Evolutionary conservation across 2,888 invertebrate species (phyloP).

Genomic region (Vesta saturnalis): DNA sequence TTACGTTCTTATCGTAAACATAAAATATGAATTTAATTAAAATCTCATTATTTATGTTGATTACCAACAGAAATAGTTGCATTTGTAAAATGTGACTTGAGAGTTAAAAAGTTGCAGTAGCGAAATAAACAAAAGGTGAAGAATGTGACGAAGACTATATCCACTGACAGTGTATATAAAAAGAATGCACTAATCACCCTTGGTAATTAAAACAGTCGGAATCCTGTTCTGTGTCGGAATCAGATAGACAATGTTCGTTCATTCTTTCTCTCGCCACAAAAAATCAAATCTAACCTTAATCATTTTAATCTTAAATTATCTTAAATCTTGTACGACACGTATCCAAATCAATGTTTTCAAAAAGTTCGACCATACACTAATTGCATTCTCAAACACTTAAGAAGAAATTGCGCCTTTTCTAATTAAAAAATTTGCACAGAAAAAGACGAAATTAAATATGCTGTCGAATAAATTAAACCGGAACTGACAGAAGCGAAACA

Average conservation of each 20-base stretch:
- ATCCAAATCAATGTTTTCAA: conserved; percentile 4
- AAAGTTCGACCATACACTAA: conserved; percentile 9
- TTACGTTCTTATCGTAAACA: conserved; percentile 5
- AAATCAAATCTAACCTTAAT: neutral
- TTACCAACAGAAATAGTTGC: conserved; percentile 46
- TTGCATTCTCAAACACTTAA: neutral
- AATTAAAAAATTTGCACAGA: conserved; percentile 21
- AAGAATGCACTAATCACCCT: conserved; percentile 43
- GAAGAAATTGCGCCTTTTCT: neutral
- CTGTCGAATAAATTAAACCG: conserved; percentile 44
- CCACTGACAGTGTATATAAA: conserved; percentile 35
- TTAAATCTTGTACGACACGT: conserved; percentile 43
- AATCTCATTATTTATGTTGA: conserved; percentile 56
- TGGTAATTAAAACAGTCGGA: conserved; percentile 54
- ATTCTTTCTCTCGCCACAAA: neutral
- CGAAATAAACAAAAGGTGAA: conserved; percentile 32
- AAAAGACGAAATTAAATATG: conserved; percentile 30
- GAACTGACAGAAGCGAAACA: conserved; percentile 43
- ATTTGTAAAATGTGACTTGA: conserved; percentile 44
- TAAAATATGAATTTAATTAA: conserved; percentile 55
- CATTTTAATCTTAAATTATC: conserved; percentile 44
- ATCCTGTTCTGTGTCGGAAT: conserved; percentile 46
- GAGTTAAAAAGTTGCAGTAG: conserved; percentile 34
- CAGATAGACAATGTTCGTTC: conserved; percentile 37
- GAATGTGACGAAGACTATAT: conserved; percentile 36